Base-by-base conservation (phyloP, 2,888 invertebrate genomes). In the Lissocephala sabroskyi region DNA sequence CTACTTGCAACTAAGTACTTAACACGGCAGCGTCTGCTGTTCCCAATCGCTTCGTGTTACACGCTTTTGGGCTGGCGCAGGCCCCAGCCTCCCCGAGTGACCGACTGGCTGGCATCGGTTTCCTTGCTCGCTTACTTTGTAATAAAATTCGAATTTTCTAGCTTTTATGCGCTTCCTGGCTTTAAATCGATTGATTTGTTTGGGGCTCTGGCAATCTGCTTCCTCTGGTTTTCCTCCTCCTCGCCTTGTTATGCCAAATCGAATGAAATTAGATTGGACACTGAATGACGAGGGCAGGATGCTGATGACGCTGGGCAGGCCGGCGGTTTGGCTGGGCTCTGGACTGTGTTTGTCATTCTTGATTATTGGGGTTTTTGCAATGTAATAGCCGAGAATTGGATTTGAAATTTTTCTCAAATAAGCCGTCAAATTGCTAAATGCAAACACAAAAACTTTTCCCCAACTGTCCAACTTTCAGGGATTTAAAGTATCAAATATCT, bases 231-330 rank as follows among this genome's bases (percentile, higher is more conserved):
- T 73, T 61, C 62, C 62, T 35, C 10, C 9, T 65, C 65, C 67
- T n/a, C n/a, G n/a, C n/a, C n/a, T 71, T 64, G 68, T 75, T 68
- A 62, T 65, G 30, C 18, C 48, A 65, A 68, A 68, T 75, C 71
- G 68, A 67, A 71, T 75, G 68, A 66, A 75, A 75, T 75, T 68
- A 51, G 65, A 52, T 58, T 68, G 65, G 45, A 23, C 23, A 7
- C 3, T 7, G 7, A 23, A 23, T 3, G 23, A 23, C 7, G 23
- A 23, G 7, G 23, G 23, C 23, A 23, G 3, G 23, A 23, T 23
- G 7, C 7, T 23, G 23, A 23, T 23, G 7, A 23, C 3, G 23
- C 7, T 23, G n/a, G n/a, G n/a, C n/a, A n/a, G n/a, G n/a, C n/a
- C n/a, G n/a, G n/a, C n/a, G n/a, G n/a, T 23, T 7, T 23, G 23